A percentile compares a stretch with the other conserved stretches of the same genome.
These are phyloP conservation scores for Urocitellus parryii DNA, from an alignment of 2,113 vertebrate species.

Conservation along the genomic window DNA sequence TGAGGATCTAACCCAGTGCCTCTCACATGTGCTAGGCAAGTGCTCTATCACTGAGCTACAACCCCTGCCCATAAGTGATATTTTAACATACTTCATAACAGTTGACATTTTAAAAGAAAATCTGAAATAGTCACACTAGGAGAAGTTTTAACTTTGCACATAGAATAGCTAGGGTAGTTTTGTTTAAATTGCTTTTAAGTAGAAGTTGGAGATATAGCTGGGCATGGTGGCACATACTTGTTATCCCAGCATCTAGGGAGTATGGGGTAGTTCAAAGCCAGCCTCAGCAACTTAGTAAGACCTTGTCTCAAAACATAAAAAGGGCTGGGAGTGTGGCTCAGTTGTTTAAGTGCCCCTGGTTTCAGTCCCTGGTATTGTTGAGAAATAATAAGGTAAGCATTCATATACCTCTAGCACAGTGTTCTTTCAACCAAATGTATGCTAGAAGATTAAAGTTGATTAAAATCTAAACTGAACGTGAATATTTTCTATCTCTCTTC, in stretches of 20 bases:
- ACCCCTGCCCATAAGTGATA: not conserved
- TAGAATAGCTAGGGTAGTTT: slow-evolving; percentile 40
- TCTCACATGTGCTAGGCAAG: no score
- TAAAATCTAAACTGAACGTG: slow-evolving; percentile 45
- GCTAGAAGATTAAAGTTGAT: slow-evolving; percentile 44
- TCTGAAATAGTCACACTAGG: slow-evolving; percentile 2
- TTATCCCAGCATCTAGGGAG: no score
- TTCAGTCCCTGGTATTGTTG: no score
- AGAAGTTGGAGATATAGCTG: not conserved
- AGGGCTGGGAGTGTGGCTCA: no score
- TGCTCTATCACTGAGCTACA: no score
- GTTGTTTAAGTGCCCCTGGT: no score
- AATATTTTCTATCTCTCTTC: not conserved
- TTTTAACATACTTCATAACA: slow-evolving; percentile 28
- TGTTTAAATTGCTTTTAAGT: slow-evolving; percentile 53
- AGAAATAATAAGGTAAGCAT: not conserved
- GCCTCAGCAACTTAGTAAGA: no score
- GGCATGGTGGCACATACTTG: no score
- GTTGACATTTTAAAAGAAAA: slow-evolving; percentile 39
- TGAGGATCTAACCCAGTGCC: no score
- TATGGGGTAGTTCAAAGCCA: no score
- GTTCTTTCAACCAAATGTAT: slow-evolving; percentile 20
- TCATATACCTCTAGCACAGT: not conserved
- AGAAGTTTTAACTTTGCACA: slow-evolving; percentile 53
- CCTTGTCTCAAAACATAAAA: no score